Conservation (phyloP, 2,797 vertebrate genomes). For the Neopelma chrysocephalum region DNA sequence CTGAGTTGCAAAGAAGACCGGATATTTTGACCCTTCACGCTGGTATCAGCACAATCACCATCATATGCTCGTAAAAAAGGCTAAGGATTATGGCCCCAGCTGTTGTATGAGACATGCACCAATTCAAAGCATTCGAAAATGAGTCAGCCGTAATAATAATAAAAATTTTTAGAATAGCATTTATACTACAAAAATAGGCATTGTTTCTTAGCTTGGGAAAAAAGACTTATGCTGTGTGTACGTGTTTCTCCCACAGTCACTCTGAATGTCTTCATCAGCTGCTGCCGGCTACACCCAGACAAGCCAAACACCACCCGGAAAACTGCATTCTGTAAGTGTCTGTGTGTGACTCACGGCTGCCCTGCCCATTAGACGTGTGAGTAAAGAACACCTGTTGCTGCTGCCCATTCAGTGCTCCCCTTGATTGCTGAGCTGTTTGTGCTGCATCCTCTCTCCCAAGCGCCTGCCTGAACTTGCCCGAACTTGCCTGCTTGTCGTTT, state of each 20-base stretch:
- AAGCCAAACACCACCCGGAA: background rate
- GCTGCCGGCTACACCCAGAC: constrained; percentile 29
- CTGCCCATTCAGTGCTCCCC: background rate
- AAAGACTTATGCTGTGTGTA: background rate
- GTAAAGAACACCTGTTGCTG: constrained; percentile 34
- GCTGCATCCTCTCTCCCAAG: background rate
- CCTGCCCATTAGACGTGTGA: background rate
- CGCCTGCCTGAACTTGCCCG: background rate
- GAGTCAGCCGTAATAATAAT: background rate
- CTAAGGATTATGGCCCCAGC: background rate
- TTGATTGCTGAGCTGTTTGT: background rate
- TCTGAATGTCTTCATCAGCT: constrained; percentile 9
- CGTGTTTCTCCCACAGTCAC: background rate
- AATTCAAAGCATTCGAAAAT: background rate
- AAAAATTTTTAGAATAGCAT: background rate
- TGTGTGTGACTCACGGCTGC: constrained; percentile 16
- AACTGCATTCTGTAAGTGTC: background rate
- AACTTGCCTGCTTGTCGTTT: background rate
- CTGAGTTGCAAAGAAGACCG: background rate
- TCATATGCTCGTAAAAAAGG: background rate
- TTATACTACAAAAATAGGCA: background rate
- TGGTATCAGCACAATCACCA: background rate
- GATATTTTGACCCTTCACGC: background rate
- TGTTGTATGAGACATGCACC: background rate
- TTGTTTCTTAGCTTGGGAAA: background rate